Evolutionary conservation across 1,140 invertebrate species (phyloP).

Genomic region (Hyposmocoma kahamanoa): DNA sequence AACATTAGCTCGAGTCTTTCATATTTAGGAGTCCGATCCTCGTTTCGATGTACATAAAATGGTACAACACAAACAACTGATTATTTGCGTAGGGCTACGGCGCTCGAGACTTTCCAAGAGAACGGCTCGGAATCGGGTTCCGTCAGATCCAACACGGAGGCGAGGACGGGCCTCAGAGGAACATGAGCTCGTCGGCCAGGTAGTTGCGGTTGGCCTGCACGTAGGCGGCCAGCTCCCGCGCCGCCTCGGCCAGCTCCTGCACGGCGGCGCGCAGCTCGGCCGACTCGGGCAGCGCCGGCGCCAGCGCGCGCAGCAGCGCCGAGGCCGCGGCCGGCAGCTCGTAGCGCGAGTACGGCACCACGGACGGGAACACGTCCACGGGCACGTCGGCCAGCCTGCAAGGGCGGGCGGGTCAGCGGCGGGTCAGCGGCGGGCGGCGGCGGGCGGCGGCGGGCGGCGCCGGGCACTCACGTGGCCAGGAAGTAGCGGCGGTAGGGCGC

Average conservation of each 20-base stretch:
- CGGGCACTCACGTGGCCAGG: constrained; percentile 34
- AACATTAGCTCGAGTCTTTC: too few species aligned
- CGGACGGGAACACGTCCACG: constrained; percentile 28
- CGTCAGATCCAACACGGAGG: too few species aligned
- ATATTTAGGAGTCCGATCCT: too few species aligned
- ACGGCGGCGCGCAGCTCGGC: not conserved
- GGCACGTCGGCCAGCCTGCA: constrained; percentile 26
- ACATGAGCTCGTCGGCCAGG: constrained; percentile 28
- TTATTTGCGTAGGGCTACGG: too few species aligned
- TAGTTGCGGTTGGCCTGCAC: constrained; percentile 29
- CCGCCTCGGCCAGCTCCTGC: not conserved
- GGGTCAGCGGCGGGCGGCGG: not conserved
- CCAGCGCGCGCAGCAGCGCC: constrained; percentile 22
- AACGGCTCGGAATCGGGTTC: too few species aligned
- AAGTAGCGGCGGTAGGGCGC: constrained; percentile 39
- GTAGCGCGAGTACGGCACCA: constrained; percentile 42
- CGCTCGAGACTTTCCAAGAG: too few species aligned
- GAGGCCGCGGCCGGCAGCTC: constrained; percentile 25
- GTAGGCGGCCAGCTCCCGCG: constrained; percentile 16
- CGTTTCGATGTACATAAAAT: too few species aligned
- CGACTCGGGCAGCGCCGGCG: constrained; percentile 5
- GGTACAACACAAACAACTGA: too few species aligned
- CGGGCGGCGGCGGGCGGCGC: not conserved
- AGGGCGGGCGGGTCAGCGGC: not conserved
- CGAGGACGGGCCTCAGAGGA: too few species aligned